Evolutionary conservation across 2,888 invertebrate species (phyloP).

Genomic region (Drosophila eohydei): DNA sequence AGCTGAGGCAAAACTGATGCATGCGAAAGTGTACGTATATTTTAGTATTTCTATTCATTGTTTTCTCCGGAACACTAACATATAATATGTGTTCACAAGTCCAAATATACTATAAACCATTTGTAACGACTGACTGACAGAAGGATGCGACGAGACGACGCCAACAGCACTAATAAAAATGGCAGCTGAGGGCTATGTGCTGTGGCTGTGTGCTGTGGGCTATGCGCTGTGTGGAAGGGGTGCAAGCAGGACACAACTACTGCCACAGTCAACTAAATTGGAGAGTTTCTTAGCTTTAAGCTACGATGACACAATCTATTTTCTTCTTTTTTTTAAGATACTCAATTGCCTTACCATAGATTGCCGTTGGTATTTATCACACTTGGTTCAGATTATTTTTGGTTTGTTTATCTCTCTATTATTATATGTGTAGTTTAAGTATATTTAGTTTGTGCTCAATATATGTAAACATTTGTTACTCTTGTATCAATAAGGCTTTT

Average conservation of each 20-base stretch:
- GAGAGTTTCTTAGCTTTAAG: constrained; percentile 24
- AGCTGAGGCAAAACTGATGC: not conserved
- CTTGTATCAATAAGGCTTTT: too few species aligned
- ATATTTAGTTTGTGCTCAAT: too few species aligned
- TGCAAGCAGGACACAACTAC: constrained; percentile 23
- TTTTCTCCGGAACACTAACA: not conserved
- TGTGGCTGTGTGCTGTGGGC: not conserved
- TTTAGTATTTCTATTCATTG: not conserved
- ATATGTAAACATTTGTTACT: too few species aligned
- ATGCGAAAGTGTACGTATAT: not conserved
- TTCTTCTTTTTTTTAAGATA: not conserved
- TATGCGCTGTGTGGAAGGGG: constrained; percentile 14
- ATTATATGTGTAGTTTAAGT: too few species aligned
- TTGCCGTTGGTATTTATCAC: not conserved
- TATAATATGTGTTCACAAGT: not conserved
- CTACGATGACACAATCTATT: constrained; percentile 38
- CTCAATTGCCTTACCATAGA: not conserved
- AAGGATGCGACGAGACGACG: constrained; percentile 64
- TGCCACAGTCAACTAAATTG: constrained; percentile 6
- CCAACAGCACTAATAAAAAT: constrained; percentile 45
- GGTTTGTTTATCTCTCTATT: too few species aligned
- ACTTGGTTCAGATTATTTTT: too few species aligned
- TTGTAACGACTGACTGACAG: constrained; percentile 36
- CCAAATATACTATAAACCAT: constrained; percentile 32
- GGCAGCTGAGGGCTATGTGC: constrained; percentile 21